Base-by-base conservation (phyloP, 2,113 vertebrate species). In the Abramis brama region DNA sequence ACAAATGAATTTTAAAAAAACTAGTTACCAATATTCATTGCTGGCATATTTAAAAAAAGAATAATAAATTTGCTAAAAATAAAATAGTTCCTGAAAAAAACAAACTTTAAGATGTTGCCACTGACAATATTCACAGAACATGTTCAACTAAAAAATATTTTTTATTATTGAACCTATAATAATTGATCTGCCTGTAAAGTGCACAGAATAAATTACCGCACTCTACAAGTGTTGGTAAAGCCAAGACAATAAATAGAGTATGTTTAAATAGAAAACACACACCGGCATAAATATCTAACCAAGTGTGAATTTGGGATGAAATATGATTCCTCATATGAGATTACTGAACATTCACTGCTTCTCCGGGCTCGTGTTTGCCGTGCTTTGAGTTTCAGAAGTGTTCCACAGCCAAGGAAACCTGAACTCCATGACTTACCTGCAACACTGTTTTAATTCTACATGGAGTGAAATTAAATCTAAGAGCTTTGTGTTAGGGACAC, bases 371-470 rank as follows among this genome's bases (percentile, higher is more conserved):
- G 3, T 60, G 39, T 45, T 19, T 80, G 57, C 27, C 36, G 25
- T 62, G 39, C 76, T 71, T 79, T 80, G 62, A 85, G 62, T 85
- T 79, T 43, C 76, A n/a, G 73, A 50, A 64, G 43, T 60, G 43
- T 64, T 77, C 50, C 9, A 27, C 64, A 73, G 76, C 76, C 36
- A 33, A 79, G 27, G 57, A 77, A 55, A 55, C 74, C 36, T n/a
- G 45, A 85, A 78, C 60, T 33, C 66, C 30, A 79, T 79, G 52
- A 71, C 84, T 85, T 57, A 70, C 62, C 45, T 79, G 84, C 33
- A 79, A 59, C 62, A 86, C 52, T 64, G 57, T 70, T 59, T 71
- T 60, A 82, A 82, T 52, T 68, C 80, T 70, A 82, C 45, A 82
- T 70, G 62, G 19, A 82, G 80, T 70, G 62, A 70, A 68, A 68